A percentile compares a stretch with the other conserved stretches of the same genome.
Evolutionary conservation across 2,888 invertebrate species (phyloP).

Genomic region (Liopterus haemorrhoidalis): DNA sequence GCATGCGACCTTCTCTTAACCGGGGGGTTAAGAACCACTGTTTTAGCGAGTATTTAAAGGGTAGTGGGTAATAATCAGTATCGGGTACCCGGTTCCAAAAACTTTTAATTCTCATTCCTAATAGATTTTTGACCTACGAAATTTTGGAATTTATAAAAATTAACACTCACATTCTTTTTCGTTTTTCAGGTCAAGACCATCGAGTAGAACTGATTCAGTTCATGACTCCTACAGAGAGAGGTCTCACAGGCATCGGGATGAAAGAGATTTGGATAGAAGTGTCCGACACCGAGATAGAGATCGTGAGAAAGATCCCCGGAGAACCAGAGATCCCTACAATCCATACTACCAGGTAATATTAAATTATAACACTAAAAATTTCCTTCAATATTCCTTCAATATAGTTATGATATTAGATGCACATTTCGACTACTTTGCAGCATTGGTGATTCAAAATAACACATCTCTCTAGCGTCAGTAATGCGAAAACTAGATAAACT

Average conservation of each 20-base stretch:
- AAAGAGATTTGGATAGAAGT: constrained; percentile 34
- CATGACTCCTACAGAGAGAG: constrained; percentile 42
- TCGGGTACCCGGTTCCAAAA: constrained; percentile 1
- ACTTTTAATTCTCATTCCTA: too few relatives aligned
- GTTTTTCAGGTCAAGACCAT: constrained; percentile 40
- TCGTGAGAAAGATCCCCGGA: constrained; percentile 36
- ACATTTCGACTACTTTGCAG: background rate
- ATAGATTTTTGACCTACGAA: too few relatives aligned
- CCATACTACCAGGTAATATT: constrained; percentile 40
- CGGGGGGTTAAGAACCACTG: too few relatives aligned
- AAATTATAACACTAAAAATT: too few relatives aligned
- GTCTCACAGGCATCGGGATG: constrained; percentile 26
- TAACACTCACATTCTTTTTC: too few relatives aligned
- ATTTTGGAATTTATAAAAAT: too few relatives aligned
- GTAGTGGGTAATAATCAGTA: too few relatives aligned
- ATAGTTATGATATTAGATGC: background rate
- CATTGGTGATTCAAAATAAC: background rate
- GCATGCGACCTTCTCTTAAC: too few relatives aligned
- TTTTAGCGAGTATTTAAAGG: too few relatives aligned
- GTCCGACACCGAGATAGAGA: constrained; percentile 35
- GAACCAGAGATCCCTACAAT: constrained; percentile 40
- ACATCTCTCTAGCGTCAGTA: background rate
- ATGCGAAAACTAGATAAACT: background rate
- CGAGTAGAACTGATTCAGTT: constrained; percentile 45
- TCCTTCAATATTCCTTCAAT: background rate